Conservation (phyloP, 2,888 invertebrate genomes). For the Gerris lacustris region DNA sequence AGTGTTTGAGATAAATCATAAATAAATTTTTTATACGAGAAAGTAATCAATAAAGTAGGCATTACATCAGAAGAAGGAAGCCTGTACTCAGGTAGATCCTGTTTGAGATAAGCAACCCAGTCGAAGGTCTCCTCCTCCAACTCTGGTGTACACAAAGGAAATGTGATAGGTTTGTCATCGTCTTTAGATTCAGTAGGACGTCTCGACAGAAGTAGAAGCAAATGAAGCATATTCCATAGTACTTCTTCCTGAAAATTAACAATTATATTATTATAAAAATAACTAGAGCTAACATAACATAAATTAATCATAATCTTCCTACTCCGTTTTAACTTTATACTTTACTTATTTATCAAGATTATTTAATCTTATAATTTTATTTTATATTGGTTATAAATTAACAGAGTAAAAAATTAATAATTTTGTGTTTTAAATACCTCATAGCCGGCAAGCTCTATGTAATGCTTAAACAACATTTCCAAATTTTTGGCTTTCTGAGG, state of each 20-base stretch:
- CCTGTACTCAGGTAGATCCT: neutral
- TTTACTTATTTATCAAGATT: too few species aligned
- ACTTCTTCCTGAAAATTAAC: neutral
- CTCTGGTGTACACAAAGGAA: neutral
- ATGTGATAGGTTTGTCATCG: neutral
- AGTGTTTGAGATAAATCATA: too few species aligned
- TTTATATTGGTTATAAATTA: too few species aligned
- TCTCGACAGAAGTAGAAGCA: neutral
- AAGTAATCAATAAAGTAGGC: too few species aligned
- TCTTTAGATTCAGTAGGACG: neutral
- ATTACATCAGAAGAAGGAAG: neutral
- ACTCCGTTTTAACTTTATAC: too few species aligned
- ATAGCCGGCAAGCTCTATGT: neutral
- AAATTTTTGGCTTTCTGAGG: constrained; percentile 1
- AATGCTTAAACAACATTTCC: neutral
- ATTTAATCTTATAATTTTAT: too few species aligned
- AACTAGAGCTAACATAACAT: too few species aligned
- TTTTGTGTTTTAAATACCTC: neutral
- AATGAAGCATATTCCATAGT: neutral
- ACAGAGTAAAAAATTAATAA: too few species aligned
- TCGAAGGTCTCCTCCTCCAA: neutral
- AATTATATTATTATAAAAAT: too few species aligned
- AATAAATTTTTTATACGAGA: too few species aligned
- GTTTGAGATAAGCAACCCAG: neutral
- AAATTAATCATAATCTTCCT: too few species aligned